phyloP scores from a whole-genome alignment of 2,113 vertebrate species.

The Pelusios castaneus region DNA sequence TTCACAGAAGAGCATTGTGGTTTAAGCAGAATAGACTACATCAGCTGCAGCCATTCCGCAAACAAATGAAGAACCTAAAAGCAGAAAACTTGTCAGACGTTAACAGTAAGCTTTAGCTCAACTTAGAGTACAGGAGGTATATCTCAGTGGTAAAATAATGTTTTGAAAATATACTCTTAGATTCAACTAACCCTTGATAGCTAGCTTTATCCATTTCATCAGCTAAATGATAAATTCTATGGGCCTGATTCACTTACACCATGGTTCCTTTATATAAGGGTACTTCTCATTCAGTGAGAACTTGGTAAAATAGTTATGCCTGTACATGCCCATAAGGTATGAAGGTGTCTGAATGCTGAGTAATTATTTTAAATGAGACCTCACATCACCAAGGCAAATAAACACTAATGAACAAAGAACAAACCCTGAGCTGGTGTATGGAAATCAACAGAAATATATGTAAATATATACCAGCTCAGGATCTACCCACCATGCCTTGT shows the following conservation, averaged over 20 bases:
- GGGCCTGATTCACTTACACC: constrained; percentile 12
- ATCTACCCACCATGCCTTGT: neutral
- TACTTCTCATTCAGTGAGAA: neutral
- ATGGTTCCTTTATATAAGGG: neutral
- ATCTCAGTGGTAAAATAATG: neutral
- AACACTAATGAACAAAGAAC: neutral
- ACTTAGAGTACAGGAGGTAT: neutral
- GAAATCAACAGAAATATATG: neutral
- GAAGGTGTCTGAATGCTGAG: neutral
- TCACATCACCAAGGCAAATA: neutral
- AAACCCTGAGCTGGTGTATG: neutral
- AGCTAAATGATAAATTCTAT: neutral
- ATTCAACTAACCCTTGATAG: neutral
- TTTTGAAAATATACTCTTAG: neutral
- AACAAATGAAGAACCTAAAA: neutral
- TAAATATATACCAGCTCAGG: neutral
- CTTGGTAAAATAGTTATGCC: neutral
- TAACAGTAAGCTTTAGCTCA: neutral
- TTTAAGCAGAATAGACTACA: neutral
- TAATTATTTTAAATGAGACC: neutral
- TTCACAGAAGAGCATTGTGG: neutral
- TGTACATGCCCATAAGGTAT: neutral
- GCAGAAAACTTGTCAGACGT: neutral
- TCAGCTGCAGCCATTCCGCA: neutral
- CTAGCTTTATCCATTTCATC: neutral